phyloP scores from a whole-genome alignment of 2,797 vertebrate genomes.

The Sebastes aleutianus region DNA sequence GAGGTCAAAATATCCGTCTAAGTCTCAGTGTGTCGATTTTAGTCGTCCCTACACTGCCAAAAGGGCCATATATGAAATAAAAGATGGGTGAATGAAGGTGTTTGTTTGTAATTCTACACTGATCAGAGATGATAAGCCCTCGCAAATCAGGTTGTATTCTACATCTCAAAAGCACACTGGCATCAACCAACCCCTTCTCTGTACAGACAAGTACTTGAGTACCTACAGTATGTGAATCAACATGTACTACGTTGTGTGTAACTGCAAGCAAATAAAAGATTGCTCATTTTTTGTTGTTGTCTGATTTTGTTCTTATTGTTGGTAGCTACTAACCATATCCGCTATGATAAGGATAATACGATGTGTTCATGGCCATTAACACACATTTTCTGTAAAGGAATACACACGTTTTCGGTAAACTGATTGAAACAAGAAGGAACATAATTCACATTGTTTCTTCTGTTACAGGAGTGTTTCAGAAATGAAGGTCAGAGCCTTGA shows the following conservation, averaged over 20 bases:
- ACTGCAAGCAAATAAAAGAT: slow-evolving; percentile 73
- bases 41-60: slow-evolving; percentile 12
- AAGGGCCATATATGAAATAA: slow-evolving; percentile 18
- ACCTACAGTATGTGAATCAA: slow-evolving; percentile 60
- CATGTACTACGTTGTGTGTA: slow-evolving; percentile 59
- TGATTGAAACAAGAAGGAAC: background rate
- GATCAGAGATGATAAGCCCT: slow-evolving; percentile 4
- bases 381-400: background rate
- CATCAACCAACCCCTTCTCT: slow-evolving; percentile 30
- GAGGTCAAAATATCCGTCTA: background rate
- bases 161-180: slow-evolving; percentile 64
- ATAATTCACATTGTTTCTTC: background rate
- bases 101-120: slow-evolving; percentile 6
- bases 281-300: slow-evolving; percentile 14
- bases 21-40: background rate
- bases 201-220: slow-evolving; percentile 22
- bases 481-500: background rate
- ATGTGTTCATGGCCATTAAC: background rate
- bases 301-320: background rate
- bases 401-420: background rate
- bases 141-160: slow-evolving; percentile 27
- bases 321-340: background rate
- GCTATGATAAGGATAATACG: background rate
- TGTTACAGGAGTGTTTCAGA: background rate
- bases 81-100: slow-evolving; percentile 1